These are phyloP conservation scores for Peucedramus taeniatus DNA, from an alignment of 2,113 vertebrate species.

Conservation along the genomic window DNA sequence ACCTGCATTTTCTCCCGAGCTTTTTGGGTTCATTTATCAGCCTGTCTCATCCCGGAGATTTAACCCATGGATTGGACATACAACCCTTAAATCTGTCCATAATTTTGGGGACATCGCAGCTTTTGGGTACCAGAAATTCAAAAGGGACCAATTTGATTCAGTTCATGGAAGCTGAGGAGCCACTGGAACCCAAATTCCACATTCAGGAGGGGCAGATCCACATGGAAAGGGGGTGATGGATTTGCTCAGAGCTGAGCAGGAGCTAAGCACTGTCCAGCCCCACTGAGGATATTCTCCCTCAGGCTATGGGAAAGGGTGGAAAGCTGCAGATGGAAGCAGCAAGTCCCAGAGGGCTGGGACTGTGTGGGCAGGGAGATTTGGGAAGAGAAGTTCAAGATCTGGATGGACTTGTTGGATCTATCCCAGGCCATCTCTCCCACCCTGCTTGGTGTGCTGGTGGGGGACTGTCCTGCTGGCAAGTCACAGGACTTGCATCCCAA, in stretches of 20 bases:
- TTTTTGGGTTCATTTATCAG: not conserved
- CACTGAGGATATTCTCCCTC: not conserved
- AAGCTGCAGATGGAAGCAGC: not conserved
- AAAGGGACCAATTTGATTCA: not conserved
- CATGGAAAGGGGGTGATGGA: not conserved
- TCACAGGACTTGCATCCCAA: not conserved
- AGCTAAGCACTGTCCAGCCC: not conserved
- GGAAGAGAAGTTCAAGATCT: not conserved
- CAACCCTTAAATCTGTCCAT: accelerated
- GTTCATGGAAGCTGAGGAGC: not conserved
- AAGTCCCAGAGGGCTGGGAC: not conserved
- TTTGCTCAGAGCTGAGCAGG: not conserved
- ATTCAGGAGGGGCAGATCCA: not conserved
- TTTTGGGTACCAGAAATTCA: not conserved
- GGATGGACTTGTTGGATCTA: not conserved
- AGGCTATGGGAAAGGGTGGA: not conserved
- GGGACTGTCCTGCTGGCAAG: not conserved
- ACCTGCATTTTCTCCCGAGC: not conserved
- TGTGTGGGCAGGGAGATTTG: not conserved
- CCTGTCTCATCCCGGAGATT: not conserved
- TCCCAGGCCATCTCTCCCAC: not conserved
- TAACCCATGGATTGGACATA: not conserved
- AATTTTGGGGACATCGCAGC: accelerated
- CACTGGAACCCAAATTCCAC: not conserved
- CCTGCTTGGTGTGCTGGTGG: accelerated